Evolutionary conservation across 2,888 invertebrate genomes (phyloP).

Genomic region (Trypoxylon attenuatum): DNA sequence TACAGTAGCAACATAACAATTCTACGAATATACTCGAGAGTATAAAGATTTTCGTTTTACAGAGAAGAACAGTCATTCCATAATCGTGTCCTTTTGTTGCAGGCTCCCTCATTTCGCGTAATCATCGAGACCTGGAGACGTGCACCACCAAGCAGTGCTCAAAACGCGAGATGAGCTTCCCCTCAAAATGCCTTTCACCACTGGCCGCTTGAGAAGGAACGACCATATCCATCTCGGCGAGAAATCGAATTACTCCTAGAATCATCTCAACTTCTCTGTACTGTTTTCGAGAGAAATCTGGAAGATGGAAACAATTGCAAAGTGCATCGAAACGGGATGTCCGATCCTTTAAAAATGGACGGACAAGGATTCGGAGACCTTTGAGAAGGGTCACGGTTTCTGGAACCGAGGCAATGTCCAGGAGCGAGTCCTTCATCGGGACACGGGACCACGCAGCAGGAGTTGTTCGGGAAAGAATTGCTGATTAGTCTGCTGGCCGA

Average conservation of each 20-base stretch:
- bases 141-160: not conserved
- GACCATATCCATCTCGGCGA: not conserved
- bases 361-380: not conserved
- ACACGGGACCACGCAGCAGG: conserved; percentile 36
- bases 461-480: conserved; percentile 38
- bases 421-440: conserved; percentile 27
- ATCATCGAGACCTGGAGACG: not conserved
- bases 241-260: not conserved
- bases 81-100: not conserved
- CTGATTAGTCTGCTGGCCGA: conserved; percentile 41
- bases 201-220: not conserved
- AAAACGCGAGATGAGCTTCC: not conserved
- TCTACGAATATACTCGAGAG: no score
- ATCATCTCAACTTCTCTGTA: no score
- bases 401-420: conserved; percentile 41
- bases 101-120: not conserved
- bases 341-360: conserved; percentile 15
- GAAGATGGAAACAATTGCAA: conserved; percentile 5
- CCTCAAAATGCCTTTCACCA: not conserved
- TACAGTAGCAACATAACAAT: no score
- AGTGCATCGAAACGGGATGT: conserved; percentile 2
- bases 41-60: no score
- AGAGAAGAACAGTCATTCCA: not conserved
- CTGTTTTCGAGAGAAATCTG: not conserved
- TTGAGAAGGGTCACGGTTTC: not conserved